phyloP scores from a whole-genome alignment of 2,888 invertebrate genomes.

The Malthinus flaveolus region DNA sequence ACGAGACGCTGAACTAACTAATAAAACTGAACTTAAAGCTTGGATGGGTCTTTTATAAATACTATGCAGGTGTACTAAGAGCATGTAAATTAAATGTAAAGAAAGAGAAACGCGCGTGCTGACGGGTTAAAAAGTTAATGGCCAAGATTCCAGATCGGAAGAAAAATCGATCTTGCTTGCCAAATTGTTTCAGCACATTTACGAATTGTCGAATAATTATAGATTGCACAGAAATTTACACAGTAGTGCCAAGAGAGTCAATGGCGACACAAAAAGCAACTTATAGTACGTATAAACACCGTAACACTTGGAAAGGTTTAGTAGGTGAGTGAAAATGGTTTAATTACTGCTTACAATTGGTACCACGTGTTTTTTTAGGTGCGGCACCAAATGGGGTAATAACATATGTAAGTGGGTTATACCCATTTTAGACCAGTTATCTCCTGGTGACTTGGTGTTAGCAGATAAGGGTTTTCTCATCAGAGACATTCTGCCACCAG shows the following conservation, averaged over 20 bases:
- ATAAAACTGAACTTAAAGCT: too few species aligned
- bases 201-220: conserved; percentile 23
- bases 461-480: conserved; percentile 40
- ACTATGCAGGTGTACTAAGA: too few species aligned
- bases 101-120: too few species aligned
- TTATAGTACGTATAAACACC: conserved; percentile 7
- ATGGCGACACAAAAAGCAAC: neutral
- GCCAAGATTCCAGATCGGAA: conserved; percentile 11
- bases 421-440: too few species aligned
- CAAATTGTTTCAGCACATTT: conserved; percentile 10
- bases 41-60: too few species aligned
- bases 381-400: conserved; percentile 40
- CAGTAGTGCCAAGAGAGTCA: neutral
- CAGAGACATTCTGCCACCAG: conserved; percentile 33
- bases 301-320: conserved; percentile 30
- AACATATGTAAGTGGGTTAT: neutral
- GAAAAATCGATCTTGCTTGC: conserved; percentile 26
- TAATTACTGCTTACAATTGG: too few species aligned
- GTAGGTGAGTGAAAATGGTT: too few species aligned
- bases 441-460: conserved; percentile 35
- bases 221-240: conserved; percentile 23
- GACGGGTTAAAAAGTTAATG: too few species aligned
- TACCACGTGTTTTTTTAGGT: too few species aligned
- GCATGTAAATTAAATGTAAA: too few species aligned
- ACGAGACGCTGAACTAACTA: too few species aligned